phyloP scores from a whole-genome alignment of 2,797 vertebrate genomes.

The Coregonus suidteri region DNA sequence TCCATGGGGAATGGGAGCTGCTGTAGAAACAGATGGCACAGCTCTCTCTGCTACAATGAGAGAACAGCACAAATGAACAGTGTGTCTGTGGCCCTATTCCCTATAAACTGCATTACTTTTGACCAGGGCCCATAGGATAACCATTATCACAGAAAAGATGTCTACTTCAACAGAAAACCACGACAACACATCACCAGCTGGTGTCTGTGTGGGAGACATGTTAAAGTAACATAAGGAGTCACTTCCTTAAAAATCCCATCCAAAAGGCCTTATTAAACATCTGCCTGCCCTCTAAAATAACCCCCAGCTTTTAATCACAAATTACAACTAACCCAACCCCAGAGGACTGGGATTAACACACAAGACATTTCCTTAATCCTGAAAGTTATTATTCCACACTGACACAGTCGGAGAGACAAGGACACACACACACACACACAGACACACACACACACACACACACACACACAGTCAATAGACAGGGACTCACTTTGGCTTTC shows the following conservation, averaged over 20 bases:
- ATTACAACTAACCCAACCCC: not conserved
- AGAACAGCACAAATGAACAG: not conserved
- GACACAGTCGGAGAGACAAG: not conserved
- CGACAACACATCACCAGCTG: not conserved
- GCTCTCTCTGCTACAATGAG: not conserved
- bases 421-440: not conserved
- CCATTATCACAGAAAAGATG: not conserved
- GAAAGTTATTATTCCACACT: not conserved
- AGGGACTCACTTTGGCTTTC: constrained; percentile 87
- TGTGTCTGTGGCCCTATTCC: not conserved
- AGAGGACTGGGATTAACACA: not conserved
- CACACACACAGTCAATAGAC: not conserved
- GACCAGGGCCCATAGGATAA: not conserved
- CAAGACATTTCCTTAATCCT: constrained; percentile 1
- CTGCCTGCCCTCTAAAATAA: not conserved
- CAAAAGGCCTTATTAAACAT: not conserved
- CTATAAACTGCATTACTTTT: not conserved
- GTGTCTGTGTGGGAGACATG: not conserved
- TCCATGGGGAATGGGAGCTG: not conserved
- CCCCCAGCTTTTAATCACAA: not conserved
- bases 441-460: not conserved
- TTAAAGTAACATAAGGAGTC: not conserved
- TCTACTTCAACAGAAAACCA: not conserved
- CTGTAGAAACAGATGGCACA: no score
- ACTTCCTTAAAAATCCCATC: not conserved